Percentiles rank a stretch among this genome's conserved stretches.
Evolutionary conservation across 2,113 vertebrate species (phyloP).

Genomic region (Oxyruncus cristatus): DNA sequence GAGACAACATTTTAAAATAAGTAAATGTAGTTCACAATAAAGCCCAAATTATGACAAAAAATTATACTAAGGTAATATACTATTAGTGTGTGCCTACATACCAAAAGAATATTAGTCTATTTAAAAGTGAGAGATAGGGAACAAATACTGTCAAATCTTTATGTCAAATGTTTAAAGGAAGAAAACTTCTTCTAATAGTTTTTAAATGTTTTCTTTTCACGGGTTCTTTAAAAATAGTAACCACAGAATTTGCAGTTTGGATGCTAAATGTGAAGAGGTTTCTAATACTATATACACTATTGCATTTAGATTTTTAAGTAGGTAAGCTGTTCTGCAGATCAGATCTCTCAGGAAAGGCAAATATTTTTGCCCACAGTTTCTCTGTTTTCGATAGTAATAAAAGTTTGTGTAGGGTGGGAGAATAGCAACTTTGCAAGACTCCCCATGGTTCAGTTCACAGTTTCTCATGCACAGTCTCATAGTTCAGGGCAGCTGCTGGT

Average conservation of each 20-base stretch:
- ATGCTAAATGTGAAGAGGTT: constrained; percentile 20
- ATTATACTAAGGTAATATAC: neutral
- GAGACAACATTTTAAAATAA: neutral
- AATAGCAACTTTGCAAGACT: neutral
- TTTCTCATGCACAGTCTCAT: neutral
- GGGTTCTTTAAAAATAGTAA: constrained; percentile 20
- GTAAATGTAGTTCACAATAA: neutral
- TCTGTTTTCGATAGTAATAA: constrained; percentile 4
- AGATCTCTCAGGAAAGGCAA: constrained; percentile 39
- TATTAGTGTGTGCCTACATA: neutral
- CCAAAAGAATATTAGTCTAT: neutral
- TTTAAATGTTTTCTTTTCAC: constrained; percentile 7
- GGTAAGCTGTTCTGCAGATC: neutral
- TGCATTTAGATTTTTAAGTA: neutral
- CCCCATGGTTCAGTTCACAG: neutral
- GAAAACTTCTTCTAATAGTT: constrained; percentile 3
- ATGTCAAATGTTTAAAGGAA: neutral
- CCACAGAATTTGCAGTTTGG: neutral
- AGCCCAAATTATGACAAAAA: neutral
- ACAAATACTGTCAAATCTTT: constrained; percentile 22
- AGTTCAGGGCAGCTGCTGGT: neutral
- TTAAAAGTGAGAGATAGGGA: neutral
- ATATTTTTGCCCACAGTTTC: constrained; percentile 15
- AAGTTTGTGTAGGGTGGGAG: neutral
- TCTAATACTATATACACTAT: neutral